Evolutionary conservation across 2,888 invertebrate genomes (phyloP), one percentile per base, ranked within the genome.

Genomic region (Perizoma affinitatum): DNA sequence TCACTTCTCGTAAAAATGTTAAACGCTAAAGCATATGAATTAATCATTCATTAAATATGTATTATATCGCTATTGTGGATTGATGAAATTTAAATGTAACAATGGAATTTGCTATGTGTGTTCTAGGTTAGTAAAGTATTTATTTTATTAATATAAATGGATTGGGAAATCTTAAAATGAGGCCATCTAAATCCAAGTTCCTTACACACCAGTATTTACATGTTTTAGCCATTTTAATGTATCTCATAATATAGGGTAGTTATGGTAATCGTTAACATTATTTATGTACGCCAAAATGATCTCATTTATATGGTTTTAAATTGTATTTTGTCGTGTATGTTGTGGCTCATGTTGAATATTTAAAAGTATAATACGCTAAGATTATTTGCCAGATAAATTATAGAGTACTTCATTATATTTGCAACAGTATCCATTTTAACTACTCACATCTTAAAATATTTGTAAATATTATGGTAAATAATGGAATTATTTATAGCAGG

Each of bases 201-300:
- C 84, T 85, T 79, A 76, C 70, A 67, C 69, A 75, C 74, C 84
- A 85, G 84, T 85, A 85, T 85, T 85, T 76, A 74, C 70, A 72
- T 77, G 43, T 71, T 69, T 74, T 81, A 80, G 83, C 82, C 83
- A 83, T 83, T 79, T 72, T 75, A 66, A 77, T 74, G 80, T 84
- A 83, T 84, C 80, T 84, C 81, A 72, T 80, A 74, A 71, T 71
- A 65, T 82, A 79, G 72, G 68, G 64, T 74, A 70, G 74, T 76
- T 77, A 73, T 74, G 71, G 42, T 52, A 59, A 76, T 79, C 70
- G 72, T 63, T 58, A 59, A 65, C 70, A 62, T 51, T 53, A 40
- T 51, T 54, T 61, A 55, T 71, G 67, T 74, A 78, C 71, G 74
- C 53, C 75, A 78, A 74, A 73, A 73, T 77, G 78, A 78, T 78